Evolutionary conservation across 1,140 invertebrate genomes (phyloP).

Genomic region (Chironomus tepperi): DNA sequence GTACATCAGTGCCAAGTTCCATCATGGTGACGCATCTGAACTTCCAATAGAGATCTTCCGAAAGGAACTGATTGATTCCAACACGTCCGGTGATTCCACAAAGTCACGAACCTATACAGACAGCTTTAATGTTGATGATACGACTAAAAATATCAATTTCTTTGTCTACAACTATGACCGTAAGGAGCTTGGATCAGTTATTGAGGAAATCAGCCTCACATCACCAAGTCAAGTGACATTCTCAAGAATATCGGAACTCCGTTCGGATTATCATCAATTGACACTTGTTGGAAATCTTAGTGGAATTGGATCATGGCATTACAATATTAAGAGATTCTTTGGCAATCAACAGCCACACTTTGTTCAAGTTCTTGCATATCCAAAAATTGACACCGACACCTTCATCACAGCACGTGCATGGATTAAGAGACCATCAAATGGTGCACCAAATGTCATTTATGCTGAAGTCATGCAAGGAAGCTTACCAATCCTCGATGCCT

Average conservation of each 20-base stretch:
- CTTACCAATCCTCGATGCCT: slow-evolving; percentile 43
- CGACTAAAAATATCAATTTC: slow-evolving; percentile 35
- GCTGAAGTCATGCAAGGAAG: slow-evolving; percentile 46
- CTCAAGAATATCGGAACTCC: slow-evolving; percentile 38
- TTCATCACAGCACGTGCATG: slow-evolving; percentile 40
- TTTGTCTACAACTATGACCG: slow-evolving; percentile 43
- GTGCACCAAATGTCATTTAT: slow-evolving; percentile 41
- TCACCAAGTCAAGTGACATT: slow-evolving; percentile 42
- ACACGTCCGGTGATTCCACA: background rate
- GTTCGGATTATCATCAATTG: slow-evolving; percentile 44
- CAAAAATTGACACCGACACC: slow-evolving; percentile 35
- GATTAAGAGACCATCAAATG: slow-evolving; percentile 33
- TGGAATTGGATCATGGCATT: slow-evolving; percentile 49
- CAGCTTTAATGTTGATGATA: slow-evolving; percentile 43
- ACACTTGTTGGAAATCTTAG: slow-evolving; percentile 43
- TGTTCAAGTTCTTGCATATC: slow-evolving; percentile 45
- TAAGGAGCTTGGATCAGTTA: slow-evolving; percentile 38
- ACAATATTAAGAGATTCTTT: slow-evolving; percentile 46
- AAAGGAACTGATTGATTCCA: slow-evolving; percentile 20
- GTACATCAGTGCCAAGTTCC: slow-evolving; percentile 42
- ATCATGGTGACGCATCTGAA: slow-evolving; percentile 42
- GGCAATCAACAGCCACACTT: slow-evolving; percentile 50
- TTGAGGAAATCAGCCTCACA: slow-evolving; percentile 40
- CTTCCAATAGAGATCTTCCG: slow-evolving; percentile 42
- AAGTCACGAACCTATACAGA: slow-evolving; percentile 35